phyloP scores from a whole-genome alignment of 2,113 vertebrate genomes.

The Sphyrna mokarran region DNA sequence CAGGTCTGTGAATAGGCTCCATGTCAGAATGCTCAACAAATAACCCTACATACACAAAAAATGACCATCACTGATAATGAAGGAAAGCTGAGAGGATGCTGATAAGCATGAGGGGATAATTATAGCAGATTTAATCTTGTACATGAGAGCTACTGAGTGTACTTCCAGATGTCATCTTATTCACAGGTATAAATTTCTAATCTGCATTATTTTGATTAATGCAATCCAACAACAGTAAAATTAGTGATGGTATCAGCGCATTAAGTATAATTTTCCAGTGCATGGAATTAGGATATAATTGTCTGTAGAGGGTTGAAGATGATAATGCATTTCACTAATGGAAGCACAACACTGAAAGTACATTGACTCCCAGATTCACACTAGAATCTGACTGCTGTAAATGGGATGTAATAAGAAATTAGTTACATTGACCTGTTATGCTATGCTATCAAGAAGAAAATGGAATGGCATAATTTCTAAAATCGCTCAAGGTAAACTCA shows the following conservation, averaged over 20 bases:
- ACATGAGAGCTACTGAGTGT: not conserved
- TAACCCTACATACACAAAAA: not conserved
- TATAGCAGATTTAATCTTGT: not conserved
- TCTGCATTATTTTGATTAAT: slow-evolving; percentile 33
- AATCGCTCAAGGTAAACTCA: not conserved
- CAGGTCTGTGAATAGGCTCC: not conserved
- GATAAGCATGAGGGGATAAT: not conserved
- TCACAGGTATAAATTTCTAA: slow-evolving; percentile 13
- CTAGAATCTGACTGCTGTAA: not conserved
- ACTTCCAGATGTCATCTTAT: not conserved
- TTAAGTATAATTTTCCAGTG: slow-evolving; percentile 3
- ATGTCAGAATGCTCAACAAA: not conserved
- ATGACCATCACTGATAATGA: not conserved
- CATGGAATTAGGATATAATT: slow-evolving; percentile 11
- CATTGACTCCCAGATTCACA: not conserved
- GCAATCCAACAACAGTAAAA: slow-evolving; percentile 4
- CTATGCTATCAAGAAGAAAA: not conserved
- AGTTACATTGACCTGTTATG: not conserved
- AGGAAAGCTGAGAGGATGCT: not conserved
- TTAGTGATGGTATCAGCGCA: slow-evolving; percentile 1
- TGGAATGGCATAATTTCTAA: not conserved
- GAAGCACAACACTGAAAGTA: not conserved
- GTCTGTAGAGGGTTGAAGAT: not conserved
- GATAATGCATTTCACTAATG: not conserved
- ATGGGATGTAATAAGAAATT: not conserved